These are phyloP conservation scores for Coptotermes formosanus DNA, from an alignment of 1,140 invertebrate species.

Conservation along the genomic window DNA sequence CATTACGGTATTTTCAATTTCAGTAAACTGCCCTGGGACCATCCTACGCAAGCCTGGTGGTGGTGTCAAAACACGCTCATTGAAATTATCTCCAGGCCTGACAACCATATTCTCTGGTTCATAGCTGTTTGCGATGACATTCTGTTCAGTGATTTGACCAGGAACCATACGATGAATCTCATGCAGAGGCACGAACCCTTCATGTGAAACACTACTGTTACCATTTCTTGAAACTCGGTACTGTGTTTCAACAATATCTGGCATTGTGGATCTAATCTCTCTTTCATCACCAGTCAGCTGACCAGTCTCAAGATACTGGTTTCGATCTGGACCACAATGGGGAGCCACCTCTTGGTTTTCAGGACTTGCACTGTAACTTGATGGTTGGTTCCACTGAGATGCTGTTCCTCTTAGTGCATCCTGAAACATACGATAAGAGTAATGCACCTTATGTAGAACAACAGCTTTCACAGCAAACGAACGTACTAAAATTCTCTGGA, in stretches of 20 bases:
- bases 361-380: constrained; percentile 31
- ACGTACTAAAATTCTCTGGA: no score
- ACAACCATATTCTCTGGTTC: background rate
- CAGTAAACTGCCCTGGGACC: constrained; percentile 24
- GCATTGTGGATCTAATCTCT: constrained; percentile 37
- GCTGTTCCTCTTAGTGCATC: background rate
- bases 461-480: no score
- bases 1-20: constrained; percentile 43
- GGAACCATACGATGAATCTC: constrained; percentile 59
- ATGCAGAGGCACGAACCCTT: constrained; percentile 40
- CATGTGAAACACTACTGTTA: constrained; percentile 40
- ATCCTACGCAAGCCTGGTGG: constrained; percentile 51
- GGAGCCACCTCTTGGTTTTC: constrained; percentile 61
- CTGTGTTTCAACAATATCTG: background rate
- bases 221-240: background rate
- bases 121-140: background rate
- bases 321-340: constrained; percentile 58
- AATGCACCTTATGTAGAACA: background rate
- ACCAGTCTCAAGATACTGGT: constrained; percentile 70
- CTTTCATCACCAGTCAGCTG: constrained; percentile 58
- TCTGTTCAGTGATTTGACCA: constrained; percentile 56
- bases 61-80: constrained; percentile 42
- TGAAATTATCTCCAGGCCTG: no score
- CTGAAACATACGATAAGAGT: background rate
- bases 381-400: constrained; percentile 8